Conservation (phyloP, 2,888 invertebrate species). For the Stegophylla sp. region DNA sequence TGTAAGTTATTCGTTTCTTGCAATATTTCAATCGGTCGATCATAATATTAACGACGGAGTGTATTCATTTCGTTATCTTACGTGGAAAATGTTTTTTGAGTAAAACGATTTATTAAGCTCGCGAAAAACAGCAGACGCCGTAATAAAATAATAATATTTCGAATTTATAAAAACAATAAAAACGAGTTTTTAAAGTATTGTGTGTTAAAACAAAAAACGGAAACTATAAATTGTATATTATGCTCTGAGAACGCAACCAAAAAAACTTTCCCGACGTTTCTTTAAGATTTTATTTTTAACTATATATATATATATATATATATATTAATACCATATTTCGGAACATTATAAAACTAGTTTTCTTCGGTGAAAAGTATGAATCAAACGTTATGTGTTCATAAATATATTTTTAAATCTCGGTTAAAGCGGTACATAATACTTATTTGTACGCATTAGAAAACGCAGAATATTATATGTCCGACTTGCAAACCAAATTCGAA, state of each 20-base stretch:
- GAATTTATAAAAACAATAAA: neutral
- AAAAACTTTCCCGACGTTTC: constrained; percentile 7
- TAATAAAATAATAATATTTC: neutral
- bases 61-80: neutral
- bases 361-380: neutral
- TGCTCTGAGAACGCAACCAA: neutral
- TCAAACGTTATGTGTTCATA: neutral
- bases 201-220: neutral
- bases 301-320: too few species aligned
- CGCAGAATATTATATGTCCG: too few species aligned
- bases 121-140: neutral
- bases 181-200: neutral
- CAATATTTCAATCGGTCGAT: too few species aligned
- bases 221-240: constrained; percentile 7
- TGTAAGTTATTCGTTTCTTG: neutral
- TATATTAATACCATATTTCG: too few species aligned
- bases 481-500: too few species aligned
- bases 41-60: neutral
- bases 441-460: too few species aligned
- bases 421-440: too few species aligned
- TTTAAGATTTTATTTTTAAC: constrained; percentile 1
- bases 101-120: neutral
- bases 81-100: neutral
- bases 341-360: neutral
- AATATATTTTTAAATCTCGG: too few species aligned